Evolutionary conservation across 2,113 vertebrate genomes (phyloP).

Genomic region (Diadophis punctatus): DNA sequence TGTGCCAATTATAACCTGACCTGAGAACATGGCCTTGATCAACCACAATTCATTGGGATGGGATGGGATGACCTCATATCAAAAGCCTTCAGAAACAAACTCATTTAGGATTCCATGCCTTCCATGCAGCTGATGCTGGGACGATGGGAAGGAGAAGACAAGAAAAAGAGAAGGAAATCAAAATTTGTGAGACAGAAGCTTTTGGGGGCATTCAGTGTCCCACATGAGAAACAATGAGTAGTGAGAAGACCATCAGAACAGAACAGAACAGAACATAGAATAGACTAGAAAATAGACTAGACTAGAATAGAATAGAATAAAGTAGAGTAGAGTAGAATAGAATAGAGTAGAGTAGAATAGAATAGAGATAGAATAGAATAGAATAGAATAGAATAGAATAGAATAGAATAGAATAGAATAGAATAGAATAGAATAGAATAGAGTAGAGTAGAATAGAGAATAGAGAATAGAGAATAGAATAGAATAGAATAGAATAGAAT

Average conservation of each 20-base stretch:
- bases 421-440: too few species aligned
- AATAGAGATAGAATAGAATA: too few species aligned
- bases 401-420: too few species aligned
- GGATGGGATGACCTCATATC: background rate
- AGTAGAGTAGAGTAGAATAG: too few species aligned
- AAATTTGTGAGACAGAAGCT: background rate
- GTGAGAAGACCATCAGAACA: background rate
- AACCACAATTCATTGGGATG: background rate
- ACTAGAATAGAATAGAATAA: too few species aligned
- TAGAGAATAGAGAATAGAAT: too few species aligned
- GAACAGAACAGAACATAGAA: too few species aligned
- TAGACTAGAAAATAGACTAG: too few species aligned
- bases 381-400: too few species aligned
- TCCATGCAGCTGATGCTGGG: background rate
- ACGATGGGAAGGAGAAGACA: background rate
- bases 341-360: too few species aligned
- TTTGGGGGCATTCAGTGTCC: background rate
- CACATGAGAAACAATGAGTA: background rate
- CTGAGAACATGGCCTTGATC: background rate
- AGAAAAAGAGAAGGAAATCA: background rate
- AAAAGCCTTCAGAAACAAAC: background rate
- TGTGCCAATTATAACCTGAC: background rate
- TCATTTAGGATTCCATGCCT: background rate
- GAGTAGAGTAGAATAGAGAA: too few species aligned
- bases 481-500: too few species aligned